Evolutionary conservation across 2,113 vertebrate species (phyloP).

Genomic region (Labeo rohita): DNA sequence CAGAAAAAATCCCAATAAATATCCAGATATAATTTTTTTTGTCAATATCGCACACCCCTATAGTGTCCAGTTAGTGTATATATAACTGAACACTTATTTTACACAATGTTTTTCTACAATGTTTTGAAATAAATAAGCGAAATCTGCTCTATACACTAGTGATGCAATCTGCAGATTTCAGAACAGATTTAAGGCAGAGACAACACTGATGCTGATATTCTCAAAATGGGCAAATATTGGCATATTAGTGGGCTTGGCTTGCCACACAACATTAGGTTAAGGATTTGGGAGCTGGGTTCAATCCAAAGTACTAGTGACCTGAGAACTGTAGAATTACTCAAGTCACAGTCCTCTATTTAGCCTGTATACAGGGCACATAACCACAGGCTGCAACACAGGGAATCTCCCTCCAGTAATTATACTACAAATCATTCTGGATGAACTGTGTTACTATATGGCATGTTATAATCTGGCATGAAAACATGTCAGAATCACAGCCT

Average conservation of each 20-base stretch:
- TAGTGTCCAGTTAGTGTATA: neutral
- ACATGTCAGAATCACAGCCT: neutral
- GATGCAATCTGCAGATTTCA: neutral
- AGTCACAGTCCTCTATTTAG: neutral
- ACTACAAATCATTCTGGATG: neutral
- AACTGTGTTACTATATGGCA: neutral
- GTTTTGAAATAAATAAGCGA: neutral
- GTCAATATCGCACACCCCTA: no score
- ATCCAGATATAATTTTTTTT: no score
- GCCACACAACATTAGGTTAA: neutral
- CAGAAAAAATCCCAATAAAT: no score
- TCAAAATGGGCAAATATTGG: neutral
- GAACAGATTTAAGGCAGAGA: neutral
- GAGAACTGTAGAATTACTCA: neutral
- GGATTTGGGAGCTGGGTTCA: neutral
- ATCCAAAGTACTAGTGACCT: neutral
- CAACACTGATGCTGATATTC: neutral
- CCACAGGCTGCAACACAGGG: neutral
- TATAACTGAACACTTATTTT: neutral
- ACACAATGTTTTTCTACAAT: neutral
- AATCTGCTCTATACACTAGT: neutral
- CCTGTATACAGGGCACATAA: neutral
- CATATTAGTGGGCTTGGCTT: neutral
- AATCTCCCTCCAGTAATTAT: neutral
- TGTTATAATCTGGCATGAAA: slow-evolving; percentile 15